phyloP scores from a whole-genome alignment of 2,797 vertebrate genomes.

The Rhynchotus rufescens region DNA sequence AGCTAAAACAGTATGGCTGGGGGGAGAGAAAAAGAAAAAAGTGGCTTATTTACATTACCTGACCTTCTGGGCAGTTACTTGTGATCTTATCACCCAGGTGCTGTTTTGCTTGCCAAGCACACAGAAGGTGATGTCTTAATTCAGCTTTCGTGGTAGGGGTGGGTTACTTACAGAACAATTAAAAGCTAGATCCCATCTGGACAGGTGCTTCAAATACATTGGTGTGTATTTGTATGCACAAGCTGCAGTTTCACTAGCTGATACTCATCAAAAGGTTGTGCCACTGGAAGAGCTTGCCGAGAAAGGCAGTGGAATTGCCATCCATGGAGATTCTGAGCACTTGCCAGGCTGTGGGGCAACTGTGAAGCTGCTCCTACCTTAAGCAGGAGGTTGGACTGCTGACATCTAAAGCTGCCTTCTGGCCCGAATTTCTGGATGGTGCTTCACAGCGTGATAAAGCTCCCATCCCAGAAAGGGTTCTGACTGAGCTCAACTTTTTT shows the following conservation, averaged over 20 bases:
- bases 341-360: neutral
- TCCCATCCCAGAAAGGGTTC: neutral
- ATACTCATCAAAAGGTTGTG: neutral
- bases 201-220: neutral
- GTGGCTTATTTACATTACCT: neutral
- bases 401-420: neutral
- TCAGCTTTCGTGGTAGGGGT: neutral
- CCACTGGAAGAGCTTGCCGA: neutral
- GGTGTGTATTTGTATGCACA: neutral
- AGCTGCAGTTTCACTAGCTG: neutral
- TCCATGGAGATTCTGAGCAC: neutral
- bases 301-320: neutral
- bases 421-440: neutral
- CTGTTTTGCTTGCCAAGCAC: neutral
- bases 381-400: neutral
- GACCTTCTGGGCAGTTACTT: neutral
- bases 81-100: neutral
- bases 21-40: neutral
- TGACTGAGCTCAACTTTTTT: neutral
- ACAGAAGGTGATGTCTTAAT: neutral
- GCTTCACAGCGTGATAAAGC: neutral
- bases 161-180: neutral
- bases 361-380: neutral
- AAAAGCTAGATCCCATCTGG: neutral
- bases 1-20: slow-evolving; percentile 71